A percentile compares a stretch with the other conserved stretches of the same genome.
These are phyloP conservation scores for Hydroisotoma schaefferi DNA, from an alignment of 2,888 invertebrate species.

Conservation along the genomic window DNA sequence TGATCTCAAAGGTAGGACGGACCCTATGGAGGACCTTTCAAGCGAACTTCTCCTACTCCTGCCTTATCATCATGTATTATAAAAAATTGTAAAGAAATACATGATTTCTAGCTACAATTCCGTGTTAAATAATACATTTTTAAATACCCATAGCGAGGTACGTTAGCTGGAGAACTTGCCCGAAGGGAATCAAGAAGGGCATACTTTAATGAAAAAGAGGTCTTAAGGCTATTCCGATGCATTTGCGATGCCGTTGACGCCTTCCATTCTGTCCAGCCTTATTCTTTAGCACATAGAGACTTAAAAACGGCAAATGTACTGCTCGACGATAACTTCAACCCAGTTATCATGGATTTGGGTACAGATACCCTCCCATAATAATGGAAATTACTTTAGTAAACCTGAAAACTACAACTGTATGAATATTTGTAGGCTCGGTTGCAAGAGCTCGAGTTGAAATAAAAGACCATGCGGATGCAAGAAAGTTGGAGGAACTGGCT, in stretches of 20 bases:
- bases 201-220: constrained; percentile 62
- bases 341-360: constrained; percentile 80
- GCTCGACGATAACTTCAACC: constrained; percentile 63
- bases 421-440: constrained; percentile 48
- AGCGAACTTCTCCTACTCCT: constrained; percentile 70
- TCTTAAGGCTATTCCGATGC: constrained; percentile 66
- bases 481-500: constrained; percentile 71
- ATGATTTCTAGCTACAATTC: no score
- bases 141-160: constrained; percentile 61
- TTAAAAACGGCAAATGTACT: constrained; percentile 82
- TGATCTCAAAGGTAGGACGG: constrained; percentile 60
- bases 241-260: constrained; percentile 71
- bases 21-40: constrained; percentile 64
- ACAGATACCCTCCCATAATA: constrained; percentile 30
- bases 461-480: constrained; percentile 66
- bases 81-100: no score
- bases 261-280: constrained; percentile 69
- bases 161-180: constrained; percentile 67
- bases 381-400: no score
- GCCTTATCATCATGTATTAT: constrained; percentile 67
- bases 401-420: no score
- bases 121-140: not conserved
- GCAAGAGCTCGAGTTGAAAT: constrained; percentile 55
- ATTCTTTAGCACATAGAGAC: constrained; percentile 76
- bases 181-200: constrained; percentile 59